These are phyloP conservation scores for Temnothorax nylanderi DNA, from an alignment of 1,140 invertebrate genomes.

Conservation along the genomic window DNA sequence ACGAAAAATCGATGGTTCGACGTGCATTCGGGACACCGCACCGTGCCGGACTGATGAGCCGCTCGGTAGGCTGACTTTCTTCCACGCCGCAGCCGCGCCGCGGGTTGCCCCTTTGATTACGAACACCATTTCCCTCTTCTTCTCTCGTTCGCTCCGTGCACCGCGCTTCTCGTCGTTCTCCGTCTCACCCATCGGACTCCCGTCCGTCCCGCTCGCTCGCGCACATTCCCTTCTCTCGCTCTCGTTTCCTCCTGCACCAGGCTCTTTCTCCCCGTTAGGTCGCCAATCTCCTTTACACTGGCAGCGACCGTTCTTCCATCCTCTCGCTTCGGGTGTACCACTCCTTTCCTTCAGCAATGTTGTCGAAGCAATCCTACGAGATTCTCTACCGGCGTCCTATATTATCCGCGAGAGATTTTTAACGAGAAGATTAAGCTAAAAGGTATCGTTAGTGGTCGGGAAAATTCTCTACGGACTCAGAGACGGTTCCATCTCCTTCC, in stretches of 20 bases:
- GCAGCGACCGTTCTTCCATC: conserved; percentile 57
- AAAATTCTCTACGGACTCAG: not conserved
- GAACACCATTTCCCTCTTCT: conserved; percentile 70
- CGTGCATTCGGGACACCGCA: conserved; percentile 79
- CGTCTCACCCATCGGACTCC: not conserved
- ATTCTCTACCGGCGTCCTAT: conserved; percentile 54
- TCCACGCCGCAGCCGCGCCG: conserved; percentile 69
- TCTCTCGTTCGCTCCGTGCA: conserved; percentile 1
- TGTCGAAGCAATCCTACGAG: conserved; percentile 56
- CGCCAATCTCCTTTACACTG: conserved; percentile 63
- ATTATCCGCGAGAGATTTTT: conserved; percentile 34
- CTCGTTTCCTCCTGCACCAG: not conserved
- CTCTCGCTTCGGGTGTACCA: conserved; percentile 41
- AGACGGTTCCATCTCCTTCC: not conserved
- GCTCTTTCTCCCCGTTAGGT: conserved; percentile 56
- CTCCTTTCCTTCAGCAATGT: conserved; percentile 57
- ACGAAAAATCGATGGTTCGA: conserved; percentile 66
- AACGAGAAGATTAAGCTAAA: not conserved
- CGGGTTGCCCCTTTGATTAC: conserved; percentile 80
- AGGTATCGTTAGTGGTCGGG: not conserved
- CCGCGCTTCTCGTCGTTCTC: not conserved
- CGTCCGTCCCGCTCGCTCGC: not conserved
- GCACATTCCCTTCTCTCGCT: conserved; percentile 20
- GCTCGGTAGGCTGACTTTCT: conserved; percentile 79
- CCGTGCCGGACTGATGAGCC: conserved; percentile 79